These are phyloP conservation scores for Ceratina australensis DNA, from an alignment of 1,140 invertebrate species.

Conservation along the genomic window DNA sequence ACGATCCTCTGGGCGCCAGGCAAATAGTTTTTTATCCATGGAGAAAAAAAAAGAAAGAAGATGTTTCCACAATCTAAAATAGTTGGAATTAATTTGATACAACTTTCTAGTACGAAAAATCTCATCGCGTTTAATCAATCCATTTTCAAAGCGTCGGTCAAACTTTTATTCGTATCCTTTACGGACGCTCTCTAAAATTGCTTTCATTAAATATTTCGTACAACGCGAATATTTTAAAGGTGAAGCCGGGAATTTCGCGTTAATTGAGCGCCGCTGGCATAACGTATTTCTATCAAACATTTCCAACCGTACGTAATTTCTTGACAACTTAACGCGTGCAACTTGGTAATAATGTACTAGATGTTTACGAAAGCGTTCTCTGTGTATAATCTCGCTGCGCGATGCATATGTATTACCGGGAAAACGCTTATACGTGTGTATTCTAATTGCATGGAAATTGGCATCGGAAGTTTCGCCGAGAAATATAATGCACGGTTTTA, in stretches of 20 bases:
- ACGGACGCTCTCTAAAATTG: too few species aligned
- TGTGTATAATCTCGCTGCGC: not conserved
- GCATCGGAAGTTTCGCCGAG: conserved; percentile 26
- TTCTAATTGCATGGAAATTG: conserved; percentile 41
- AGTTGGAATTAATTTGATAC: conserved; percentile 1
- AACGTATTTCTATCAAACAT: conserved; percentile 18
- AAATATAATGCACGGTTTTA: conserved; percentile 32
- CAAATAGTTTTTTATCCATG: conserved; percentile 30
- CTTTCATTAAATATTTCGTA: too few species aligned
- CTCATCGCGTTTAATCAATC: too few species aligned
- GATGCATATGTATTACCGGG: conserved; percentile 8
- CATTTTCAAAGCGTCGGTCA: too few species aligned
- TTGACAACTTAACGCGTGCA: conserved; percentile 8
- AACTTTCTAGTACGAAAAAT: not conserved
- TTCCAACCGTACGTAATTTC: conserved; percentile 18
- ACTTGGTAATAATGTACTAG: conserved; percentile 16
- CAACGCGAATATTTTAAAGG: too few species aligned
- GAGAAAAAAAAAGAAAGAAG: too few species aligned
- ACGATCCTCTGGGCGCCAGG: conserved; percentile 26
- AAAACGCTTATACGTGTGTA: conserved; percentile 16
- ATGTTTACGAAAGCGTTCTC: conserved; percentile 29
- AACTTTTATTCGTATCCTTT: too few species aligned
- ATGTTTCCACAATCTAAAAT: too few species aligned
- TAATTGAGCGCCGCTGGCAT: not conserved
- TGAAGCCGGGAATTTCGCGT: not conserved